A percentile compares a stretch with the other conserved stretches of the same genome.
phyloP scores from a whole-genome alignment of 2,888 invertebrate species.

The Drosophila meridiana region DNA sequence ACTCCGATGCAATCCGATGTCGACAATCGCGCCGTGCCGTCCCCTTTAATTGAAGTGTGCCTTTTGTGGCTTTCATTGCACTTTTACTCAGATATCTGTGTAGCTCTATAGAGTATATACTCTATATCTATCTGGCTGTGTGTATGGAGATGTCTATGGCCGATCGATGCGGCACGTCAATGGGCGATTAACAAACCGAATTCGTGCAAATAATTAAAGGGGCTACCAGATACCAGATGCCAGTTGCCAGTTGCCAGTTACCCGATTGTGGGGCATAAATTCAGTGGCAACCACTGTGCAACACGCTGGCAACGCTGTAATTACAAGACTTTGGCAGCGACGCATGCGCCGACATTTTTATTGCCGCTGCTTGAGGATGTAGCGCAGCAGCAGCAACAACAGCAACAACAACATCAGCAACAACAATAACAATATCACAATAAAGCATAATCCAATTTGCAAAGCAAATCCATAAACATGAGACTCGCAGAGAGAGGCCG shows the following conservation, averaged over 20 bases:
- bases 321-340: conserved; percentile 52
- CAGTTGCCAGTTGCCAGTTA: conserved; percentile 34
- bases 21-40: conserved; percentile 52
- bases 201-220: conserved; percentile 75
- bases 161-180: conserved; percentile 53
- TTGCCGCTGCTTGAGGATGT: conserved; percentile 58
- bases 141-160: conserved; percentile 53
- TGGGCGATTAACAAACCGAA: conserved; percentile 66
- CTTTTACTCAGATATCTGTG: conserved; percentile 49
- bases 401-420: conserved; percentile 8
- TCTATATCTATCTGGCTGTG: conserved; percentile 10
- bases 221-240: conserved; percentile 35
- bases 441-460: conserved; percentile 72
- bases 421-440: conserved; percentile 52
- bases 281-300: conserved; percentile 49
- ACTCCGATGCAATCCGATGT: conserved; percentile 48
- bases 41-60: conserved; percentile 70
- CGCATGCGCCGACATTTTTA: conserved; percentile 59
- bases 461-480: conserved; percentile 62
- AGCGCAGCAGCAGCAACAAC: conserved; percentile 37
- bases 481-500: conserved; percentile 20
- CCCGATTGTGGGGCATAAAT: conserved; percentile 30
- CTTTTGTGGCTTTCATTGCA: conserved; percentile 65
- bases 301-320: conserved; percentile 41
- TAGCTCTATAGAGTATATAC: conserved; percentile 10